phyloP scores from a whole-genome alignment of 2,797 vertebrate species.

The Acanthopagrus latus region DNA sequence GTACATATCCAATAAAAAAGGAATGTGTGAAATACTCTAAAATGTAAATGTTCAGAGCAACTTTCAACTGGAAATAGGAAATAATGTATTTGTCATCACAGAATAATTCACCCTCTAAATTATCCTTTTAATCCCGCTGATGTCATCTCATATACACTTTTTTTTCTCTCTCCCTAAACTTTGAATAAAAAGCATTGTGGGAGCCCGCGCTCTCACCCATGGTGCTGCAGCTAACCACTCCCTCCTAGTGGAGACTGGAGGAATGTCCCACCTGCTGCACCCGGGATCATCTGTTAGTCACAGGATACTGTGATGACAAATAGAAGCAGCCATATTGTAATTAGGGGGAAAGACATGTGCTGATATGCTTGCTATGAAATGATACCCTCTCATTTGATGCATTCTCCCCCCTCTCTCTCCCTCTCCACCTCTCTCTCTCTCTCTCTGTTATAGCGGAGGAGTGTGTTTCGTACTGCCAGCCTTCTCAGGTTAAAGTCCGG shows the following conservation, averaged over 20 bases:
- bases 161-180: too few relatives aligned
- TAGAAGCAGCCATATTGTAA: conserved; percentile 82
- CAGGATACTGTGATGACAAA: conserved; percentile 83
- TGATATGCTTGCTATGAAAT: conserved; percentile 75
- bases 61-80: background rate
- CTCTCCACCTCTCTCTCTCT: conserved; percentile 19
- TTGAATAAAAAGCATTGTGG: background rate
- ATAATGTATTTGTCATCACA: background rate
- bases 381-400: conserved; percentile 61
- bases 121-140: background rate
- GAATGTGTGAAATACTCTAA: background rate
- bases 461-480: conserved; percentile 90
- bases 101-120: background rate
- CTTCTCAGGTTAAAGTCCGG: conserved; percentile 87
- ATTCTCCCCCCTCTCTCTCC: conserved; percentile 20
- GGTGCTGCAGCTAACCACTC: conserved; percentile 54
- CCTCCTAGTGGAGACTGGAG: conserved; percentile 78
- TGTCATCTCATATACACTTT: conserved; percentile 8
- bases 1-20: background rate
- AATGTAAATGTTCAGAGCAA: background rate
- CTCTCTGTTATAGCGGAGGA: conserved; percentile 85
- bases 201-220: background rate
- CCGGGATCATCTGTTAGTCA: conserved; percentile 78
- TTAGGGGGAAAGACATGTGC: conserved; percentile 79
- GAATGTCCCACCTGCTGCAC: conserved; percentile 74